A percentile compares a stretch with the other conserved stretches of the same genome.
These are phyloP conservation scores for Callospermophilus lateralis DNA, from an alignment of 2,113 vertebrate genomes.

Conservation along the genomic window DNA sequence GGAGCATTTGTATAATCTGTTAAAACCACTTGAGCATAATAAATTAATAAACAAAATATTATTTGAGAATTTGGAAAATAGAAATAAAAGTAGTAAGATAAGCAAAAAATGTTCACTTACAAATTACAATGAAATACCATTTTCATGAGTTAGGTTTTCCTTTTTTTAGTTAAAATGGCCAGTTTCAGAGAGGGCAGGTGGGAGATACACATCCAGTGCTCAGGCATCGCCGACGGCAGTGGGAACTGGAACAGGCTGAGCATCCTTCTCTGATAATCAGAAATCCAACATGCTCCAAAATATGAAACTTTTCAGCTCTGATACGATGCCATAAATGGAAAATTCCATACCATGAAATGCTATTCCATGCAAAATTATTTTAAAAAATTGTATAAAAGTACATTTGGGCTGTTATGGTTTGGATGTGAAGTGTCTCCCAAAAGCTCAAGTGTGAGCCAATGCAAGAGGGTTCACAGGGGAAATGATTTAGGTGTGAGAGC, in stretches of 20 bases:
- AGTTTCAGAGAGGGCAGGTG: neutral
- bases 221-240: fast-evolving
- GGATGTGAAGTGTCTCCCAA: too few relatives aligned
- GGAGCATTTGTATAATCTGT: neutral
- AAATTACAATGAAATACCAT: neutral
- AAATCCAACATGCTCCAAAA: neutral
- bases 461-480: too few relatives aligned
- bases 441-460: too few relatives aligned
- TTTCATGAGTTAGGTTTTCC: neutral
- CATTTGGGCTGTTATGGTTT: neutral
- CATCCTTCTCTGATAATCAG: neutral
- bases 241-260: neutral
- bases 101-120: neutral
- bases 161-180: neutral
- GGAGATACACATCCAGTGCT: neutral
- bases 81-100: neutral
- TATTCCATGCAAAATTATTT: neutral
- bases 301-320: neutral
- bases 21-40: neutral
- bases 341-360: neutral
- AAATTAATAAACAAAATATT: neutral
- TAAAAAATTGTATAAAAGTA: neutral
- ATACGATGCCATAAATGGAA: neutral
- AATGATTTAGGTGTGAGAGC: too few relatives aligned
- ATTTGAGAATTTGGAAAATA: neutral